Evolutionary conservation across 2,113 vertebrate species (phyloP), one percentile per base, ranked within the genome.

Genomic region (Muscicapa adusta): DNA sequence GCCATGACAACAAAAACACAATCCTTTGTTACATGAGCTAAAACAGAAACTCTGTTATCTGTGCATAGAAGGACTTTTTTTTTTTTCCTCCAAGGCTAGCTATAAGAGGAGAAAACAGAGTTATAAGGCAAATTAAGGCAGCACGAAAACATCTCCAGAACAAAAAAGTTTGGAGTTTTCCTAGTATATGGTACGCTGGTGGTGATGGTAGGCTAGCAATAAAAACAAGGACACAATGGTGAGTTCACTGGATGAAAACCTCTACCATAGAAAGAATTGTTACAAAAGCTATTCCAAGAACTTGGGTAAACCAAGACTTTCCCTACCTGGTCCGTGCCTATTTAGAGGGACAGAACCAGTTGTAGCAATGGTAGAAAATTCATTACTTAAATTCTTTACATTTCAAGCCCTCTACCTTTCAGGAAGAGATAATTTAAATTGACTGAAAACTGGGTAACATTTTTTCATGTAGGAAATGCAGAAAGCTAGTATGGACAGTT

Each of bases 1-100:
- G 68, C 77, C 84, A 79, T 93, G 77, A 92, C 87, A 92, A 92
- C 77, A 91, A 58, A 91, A 92, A 75, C 38, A 82, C 22, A 57
- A 57, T 77, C 23, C 73, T 34, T 84, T 89, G 48, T 81, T 89
- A n/a, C 18, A 58, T 4, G 4, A 87, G n/a, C 38, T 91, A 51
- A 88, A 91, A 6, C 26, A 94, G 58, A 61, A 87, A 50, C 54
- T 83, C 57, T 45, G 22, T 54, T 83, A 66, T 56, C 56, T 86
- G 38, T 71, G 14, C 2, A 0, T 14, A 70, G 63, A 88, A 73
- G 19, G 50, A 16, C 40, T 58, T 67, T 54, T 43, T 85, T 63
- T 54, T 68, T 43, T 85, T 63, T 53, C 65, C 58, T 91, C 26
- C 60, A 88, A 51, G 20, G 20, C 54, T 74, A 34, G 18, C 24